Conservation (phyloP, 2,113 vertebrate genomes). For the Anser cygnoides region DNA sequence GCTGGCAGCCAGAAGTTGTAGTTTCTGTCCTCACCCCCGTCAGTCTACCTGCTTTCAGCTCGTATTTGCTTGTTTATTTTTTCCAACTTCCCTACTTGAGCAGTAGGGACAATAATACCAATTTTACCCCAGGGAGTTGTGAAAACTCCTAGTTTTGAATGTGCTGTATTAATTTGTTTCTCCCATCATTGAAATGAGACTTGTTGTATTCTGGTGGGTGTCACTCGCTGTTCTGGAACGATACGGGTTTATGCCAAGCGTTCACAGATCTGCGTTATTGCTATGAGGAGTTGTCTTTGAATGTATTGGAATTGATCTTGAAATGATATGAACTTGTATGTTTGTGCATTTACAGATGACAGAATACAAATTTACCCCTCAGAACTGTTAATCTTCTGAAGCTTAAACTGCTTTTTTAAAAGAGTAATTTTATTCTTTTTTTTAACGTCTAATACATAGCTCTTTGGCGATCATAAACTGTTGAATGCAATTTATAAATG, state of each 20-base stretch:
- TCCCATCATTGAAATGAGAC: background rate
- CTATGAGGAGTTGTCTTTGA: background rate
- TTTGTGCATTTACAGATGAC: background rate
- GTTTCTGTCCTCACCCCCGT: background rate
- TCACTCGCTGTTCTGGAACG: background rate
- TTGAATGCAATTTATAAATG: background rate
- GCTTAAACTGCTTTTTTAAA: background rate
- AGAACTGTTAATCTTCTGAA: background rate
- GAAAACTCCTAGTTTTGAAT: background rate
- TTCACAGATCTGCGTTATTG: background rate
- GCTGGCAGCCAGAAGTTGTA: background rate
- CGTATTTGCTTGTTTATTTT: background rate
- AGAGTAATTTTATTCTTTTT: background rate
- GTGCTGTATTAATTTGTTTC: background rate
- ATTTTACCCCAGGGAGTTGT: background rate
- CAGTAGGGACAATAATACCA: background rate
- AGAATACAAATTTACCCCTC: background rate
- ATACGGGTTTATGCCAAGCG: background rate
- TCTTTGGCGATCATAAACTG: background rate
- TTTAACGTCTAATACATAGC: background rate
- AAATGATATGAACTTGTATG: background rate
- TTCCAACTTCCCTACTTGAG: background rate
- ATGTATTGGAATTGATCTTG: background rate
- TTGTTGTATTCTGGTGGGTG: background rate
- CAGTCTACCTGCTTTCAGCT: constrained; percentile 5